Evolutionary conservation across 2,797 vertebrate species (phyloP), one percentile per base, ranked within the genome.

Genomic region (Capromys pilorides): DNA sequence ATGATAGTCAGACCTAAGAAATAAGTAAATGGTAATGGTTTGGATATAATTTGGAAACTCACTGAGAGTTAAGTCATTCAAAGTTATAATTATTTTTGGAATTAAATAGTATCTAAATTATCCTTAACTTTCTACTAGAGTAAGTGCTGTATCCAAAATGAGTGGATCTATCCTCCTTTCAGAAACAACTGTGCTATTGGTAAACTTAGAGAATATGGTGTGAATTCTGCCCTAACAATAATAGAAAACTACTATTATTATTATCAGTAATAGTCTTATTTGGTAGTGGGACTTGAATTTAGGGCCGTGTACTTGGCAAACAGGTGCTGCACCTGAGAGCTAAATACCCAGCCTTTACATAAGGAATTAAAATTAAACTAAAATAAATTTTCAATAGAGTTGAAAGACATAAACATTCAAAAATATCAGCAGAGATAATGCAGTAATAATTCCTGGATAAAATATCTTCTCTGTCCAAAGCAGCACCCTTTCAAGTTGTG

Each of bases 371-470:
- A 91, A 18, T 54, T 59, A 80, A 51, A 81, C 9, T 89, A 82
- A 36, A 81, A 67, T 39, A 78, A 57, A 6, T 75, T 93, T 86
- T 87, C 28, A 80, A 71, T 88, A 64, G 41, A 94, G 41, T 9
- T 5, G 86, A 93, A 91, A 78, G 16, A 64, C 90, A 2, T 8
- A 3, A 0, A 0, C 81, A 2, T 64, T 71, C 49, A 93, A 91
- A 93, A 94, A 54, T 91, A 73, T 39, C 45, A 75, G 24, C 41
- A 85, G 67, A 59, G 22, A 84, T 84, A 81, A 81, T 69, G 24
- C 2, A 84, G 89, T 91, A 91, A 92, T 94, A 95, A 93, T 67
- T 94, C 64, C 31, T 94, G 91, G 31, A 93, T 93, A 26, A 89
- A 57, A 45, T 82, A n/a, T 94, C 80, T 84, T n/a, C 31, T 89